A percentile compares a stretch with the other conserved stretches of the same genome.
These are phyloP conservation scores for Dreissena polymorpha DNA, from an alignment of 1,140 invertebrate species.

Conservation along the genomic window DNA sequence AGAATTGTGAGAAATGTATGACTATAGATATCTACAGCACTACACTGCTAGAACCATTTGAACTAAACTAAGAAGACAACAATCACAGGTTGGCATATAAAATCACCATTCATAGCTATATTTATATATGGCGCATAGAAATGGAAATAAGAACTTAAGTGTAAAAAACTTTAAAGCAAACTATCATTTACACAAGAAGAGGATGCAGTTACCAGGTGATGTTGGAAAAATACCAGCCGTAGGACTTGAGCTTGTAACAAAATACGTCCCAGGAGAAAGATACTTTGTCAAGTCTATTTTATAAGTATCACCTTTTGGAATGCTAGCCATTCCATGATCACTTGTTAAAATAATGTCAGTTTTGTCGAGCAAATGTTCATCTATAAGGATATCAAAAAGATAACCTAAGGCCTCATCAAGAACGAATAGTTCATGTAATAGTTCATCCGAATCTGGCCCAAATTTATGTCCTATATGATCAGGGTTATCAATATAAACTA, in stretches of 20 bases:
- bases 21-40: too few relatives aligned
- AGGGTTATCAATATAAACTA: conserved; percentile 88
- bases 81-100: too few relatives aligned
- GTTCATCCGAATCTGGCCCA: conserved; percentile 76
- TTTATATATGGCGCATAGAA: too few relatives aligned
- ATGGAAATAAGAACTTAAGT: too few relatives aligned
- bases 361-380: conserved; percentile 79
- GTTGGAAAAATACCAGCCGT: conserved; percentile 65
- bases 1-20: too few relatives aligned
- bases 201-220: conserved; percentile 57
- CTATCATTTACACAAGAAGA: not conserved
- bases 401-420: conserved; percentile 69
- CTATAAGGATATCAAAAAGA: conserved; percentile 70
- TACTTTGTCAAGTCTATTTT: conserved; percentile 83
- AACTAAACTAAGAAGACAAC: too few relatives aligned
- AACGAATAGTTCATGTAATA: conserved; percentile 65
- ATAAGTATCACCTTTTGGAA: conserved; percentile 72
- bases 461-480: conserved; percentile 82
- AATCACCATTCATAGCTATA: too few relatives aligned
- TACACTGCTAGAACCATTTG: too few relatives aligned
- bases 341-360: conserved; percentile 87
- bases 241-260: conserved; percentile 65
- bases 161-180: not conserved
- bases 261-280: conserved; percentile 81
- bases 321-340: conserved; percentile 87